Evolutionary conservation across 2,888 invertebrate genomes (phyloP), one percentile per base, ranked within the genome.

Genomic region (Lamproptera curius): DNA sequence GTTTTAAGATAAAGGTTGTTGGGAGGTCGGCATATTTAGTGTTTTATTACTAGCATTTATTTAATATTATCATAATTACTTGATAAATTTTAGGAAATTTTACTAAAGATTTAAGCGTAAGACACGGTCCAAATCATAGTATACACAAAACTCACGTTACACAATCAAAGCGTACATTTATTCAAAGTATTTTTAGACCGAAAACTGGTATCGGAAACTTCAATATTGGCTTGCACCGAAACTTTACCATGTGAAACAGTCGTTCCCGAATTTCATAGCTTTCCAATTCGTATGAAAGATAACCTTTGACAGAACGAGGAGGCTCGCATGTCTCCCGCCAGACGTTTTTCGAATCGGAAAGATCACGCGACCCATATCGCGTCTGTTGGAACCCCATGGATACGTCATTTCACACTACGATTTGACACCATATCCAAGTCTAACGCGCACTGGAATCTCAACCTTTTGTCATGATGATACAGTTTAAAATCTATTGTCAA

Each of bases 401-500:
- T 81, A 79, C 78, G 79, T 79, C 81, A 79, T 81, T 80, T 82
- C 74, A 83, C 84, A 84, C 84, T 76, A 75, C 70, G 58, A 72
- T 75, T 73, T 70, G 72, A 81, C 79, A 76, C 83, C 71, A 70
- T 62, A 70, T 70, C 71, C 62, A 63, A 64, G 58, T 53, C 2
- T 6, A 49, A 11, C 15, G 14, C 9, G 41, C 56, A 56, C 60
- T 53, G 54, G 8, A 65, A 63, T 66, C 59, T 62, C 59, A 62
- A 69, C 73, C 73, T 67, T 61, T 47, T 49, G 5, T 51, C 50
- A 49, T 10, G 13, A 1, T 1, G 16, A 60, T 3, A 67, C 51
- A 56, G 58, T 55, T 56, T 56, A 57, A 51, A 53, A n/a, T n/a
- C n/a, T n/a, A n/a, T n/a, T n/a, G n/a, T n/a, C n/a, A n/a, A n/a